phyloP scores from a whole-genome alignment of 2,888 invertebrate genomes.

The Orthosia gothica region DNA sequence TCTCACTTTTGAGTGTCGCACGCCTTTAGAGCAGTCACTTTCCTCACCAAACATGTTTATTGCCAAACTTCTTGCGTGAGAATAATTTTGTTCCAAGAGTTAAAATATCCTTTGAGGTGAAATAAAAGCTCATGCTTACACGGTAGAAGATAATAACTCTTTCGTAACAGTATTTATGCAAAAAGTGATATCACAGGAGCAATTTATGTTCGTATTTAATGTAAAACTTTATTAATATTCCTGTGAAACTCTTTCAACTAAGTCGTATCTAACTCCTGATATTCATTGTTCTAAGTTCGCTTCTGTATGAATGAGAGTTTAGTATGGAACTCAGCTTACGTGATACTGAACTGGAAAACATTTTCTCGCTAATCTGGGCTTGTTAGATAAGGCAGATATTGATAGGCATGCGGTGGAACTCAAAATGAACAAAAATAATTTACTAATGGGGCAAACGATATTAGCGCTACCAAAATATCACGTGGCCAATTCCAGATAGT shows the following conservation, averaged over 20 bases:
- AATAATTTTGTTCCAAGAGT: neutral
- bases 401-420: neutral
- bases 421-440: neutral
- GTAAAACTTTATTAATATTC: constrained; percentile 59
- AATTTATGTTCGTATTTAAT: constrained; percentile 31
- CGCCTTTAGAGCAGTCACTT: neutral
- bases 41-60: neutral
- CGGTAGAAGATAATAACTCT: constrained; percentile 1
- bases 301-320: constrained; percentile 11
- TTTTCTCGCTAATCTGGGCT: neutral
- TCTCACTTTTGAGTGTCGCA: neutral
- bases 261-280: constrained; percentile 28
- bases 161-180: neutral
- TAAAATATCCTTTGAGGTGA: neutral
- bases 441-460: neutral
- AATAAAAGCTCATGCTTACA: neutral
- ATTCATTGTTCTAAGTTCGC: constrained; percentile 49
- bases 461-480: neutral
- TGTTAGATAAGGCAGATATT: neutral
- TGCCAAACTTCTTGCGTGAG: too few relatives aligned
- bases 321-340: neutral
- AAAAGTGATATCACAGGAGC: constrained; percentile 19
- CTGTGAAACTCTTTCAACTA: constrained; percentile 37
- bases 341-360: neutral
- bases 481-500: neutral